Base-by-base conservation (phyloP, 1,140 invertebrate genomes). In the Apis dorsata region DNA sequence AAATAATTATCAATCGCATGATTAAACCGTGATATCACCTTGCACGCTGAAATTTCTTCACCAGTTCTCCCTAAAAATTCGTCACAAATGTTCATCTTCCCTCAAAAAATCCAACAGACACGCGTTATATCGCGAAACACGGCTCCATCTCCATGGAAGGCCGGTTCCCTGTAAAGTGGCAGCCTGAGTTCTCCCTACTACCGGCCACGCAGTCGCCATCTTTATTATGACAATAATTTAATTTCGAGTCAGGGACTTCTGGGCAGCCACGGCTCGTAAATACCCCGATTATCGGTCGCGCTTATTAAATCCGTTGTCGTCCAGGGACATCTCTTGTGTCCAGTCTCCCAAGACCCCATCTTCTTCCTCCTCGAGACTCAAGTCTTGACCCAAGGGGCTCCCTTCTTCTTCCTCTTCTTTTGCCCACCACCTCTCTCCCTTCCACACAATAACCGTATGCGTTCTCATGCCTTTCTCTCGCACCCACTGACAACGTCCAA, bases 161-260 rank as follows among this genome's bases (percentile, higher is more conserved):
- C 65, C 34, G 55, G 63, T 51, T 75, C 49, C 53, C 65, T 34
- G 28, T 24, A 78, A 63, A 78, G 55, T 55, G 53, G 44, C 34
- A 81, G 28, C 5, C 8, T 28, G 71, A 34, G 34, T 44, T 44
- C 19, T 34, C 65, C 55, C 53, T 21, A 34, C n/a, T 55, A 21
- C 55, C 44, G 21, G 49, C 19, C 49, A 28, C 62, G n/a, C 72
- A 53, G 84, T 9, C 72, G 57, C 86, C 76, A 89, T 91, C 87
- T 91, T 91, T 92, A 92, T 92, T 92, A 86, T 92, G 92, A 93
- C 91, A 92, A 93, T 92, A 93, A 93, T 92, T 93, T 92, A 91
- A 91, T 91, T 91, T 87, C 60, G 73, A 79, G 62, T 66, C 81
- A 60, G 65, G 80, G 78, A 87, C 81, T 84, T 81, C 63, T 79